Evolutionary conservation across 2,113 vertebrate genomes (phyloP).

Genomic region (Ramphastos sulfuratus): DNA sequence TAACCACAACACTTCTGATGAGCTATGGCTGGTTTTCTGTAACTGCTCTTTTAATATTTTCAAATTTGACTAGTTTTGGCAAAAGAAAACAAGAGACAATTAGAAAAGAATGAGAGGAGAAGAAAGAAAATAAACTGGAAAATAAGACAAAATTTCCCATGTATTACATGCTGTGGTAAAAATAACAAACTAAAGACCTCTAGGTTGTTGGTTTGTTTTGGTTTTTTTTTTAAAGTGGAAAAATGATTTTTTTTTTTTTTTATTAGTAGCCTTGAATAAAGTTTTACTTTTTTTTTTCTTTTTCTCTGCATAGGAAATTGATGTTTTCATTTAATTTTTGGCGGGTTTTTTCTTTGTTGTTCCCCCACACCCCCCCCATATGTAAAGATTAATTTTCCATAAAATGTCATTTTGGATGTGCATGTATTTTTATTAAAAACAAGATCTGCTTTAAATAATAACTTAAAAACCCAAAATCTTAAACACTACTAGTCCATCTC

Average conservation of each 20-base stretch:
- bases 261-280: neutral
- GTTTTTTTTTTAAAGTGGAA: too few relatives aligned
- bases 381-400: neutral
- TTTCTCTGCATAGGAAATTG: neutral
- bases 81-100: neutral
- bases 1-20: too few relatives aligned
- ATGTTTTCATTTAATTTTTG: too few relatives aligned
- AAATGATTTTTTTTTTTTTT: neutral
- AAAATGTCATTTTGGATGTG: neutral
- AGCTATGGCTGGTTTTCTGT: neutral
- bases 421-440: neutral
- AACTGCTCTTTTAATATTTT: neutral
- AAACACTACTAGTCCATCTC: neutral
- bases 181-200: neutral
- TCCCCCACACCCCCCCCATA: neutral
- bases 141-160: neutral
- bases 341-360: too few relatives aligned
- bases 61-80: neutral
- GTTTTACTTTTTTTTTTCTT: neutral
- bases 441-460: neutral
- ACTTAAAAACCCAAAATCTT: neutral
- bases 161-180: neutral
- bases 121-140: neutral
- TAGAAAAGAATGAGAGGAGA: neutral
- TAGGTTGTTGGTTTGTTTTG: too few relatives aligned